phyloP scores from a whole-genome alignment of 2,797 vertebrate genomes.

The Craterocephalus amniculus region DNA sequence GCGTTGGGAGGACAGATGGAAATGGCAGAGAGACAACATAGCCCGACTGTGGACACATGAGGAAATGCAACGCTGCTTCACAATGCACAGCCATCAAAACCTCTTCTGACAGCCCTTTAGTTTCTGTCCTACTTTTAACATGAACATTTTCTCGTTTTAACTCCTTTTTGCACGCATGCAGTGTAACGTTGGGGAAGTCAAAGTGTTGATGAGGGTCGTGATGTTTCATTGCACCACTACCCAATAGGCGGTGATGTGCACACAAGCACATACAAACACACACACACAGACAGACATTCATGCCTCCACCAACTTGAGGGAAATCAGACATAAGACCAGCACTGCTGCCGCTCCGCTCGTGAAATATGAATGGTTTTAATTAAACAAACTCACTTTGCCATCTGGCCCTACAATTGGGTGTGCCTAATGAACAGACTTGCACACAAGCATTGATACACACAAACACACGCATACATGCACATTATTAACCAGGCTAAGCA shows the following conservation, averaged over 20 bases:
- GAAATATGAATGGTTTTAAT: constrained; percentile 83
- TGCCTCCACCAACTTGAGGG: constrained; percentile 61
- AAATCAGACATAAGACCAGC: constrained; percentile 70
- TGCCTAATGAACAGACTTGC: constrained; percentile 71
- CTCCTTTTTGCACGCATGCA: not conserved
- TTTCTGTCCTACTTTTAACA: constrained; percentile 30
- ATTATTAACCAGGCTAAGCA: constrained; percentile 69
- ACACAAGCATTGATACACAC: constrained; percentile 40
- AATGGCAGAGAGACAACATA: constrained; percentile 44
- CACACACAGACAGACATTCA: constrained; percentile 17
- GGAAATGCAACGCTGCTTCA: constrained; percentile 26
- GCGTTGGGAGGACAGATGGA: constrained; percentile 57
- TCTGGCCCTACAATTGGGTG: constrained; percentile 73
- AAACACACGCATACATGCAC: constrained; percentile 32
- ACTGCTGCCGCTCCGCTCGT: constrained; percentile 64
- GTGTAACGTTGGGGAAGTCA: constrained; percentile 52
- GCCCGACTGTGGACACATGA: constrained; percentile 23
- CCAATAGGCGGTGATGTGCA: not conserved
- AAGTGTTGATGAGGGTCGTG: constrained; percentile 20
- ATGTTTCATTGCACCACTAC: constrained; percentile 45
- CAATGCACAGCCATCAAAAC: constrained; percentile 3
- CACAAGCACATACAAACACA: constrained; percentile 23
- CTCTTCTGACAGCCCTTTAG: constrained; percentile 22
- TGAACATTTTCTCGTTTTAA: constrained; percentile 34
- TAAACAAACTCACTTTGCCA: constrained; percentile 80